Conservation (phyloP, 2,797 vertebrate genomes). For the Sciurus carolinensis region DNA sequence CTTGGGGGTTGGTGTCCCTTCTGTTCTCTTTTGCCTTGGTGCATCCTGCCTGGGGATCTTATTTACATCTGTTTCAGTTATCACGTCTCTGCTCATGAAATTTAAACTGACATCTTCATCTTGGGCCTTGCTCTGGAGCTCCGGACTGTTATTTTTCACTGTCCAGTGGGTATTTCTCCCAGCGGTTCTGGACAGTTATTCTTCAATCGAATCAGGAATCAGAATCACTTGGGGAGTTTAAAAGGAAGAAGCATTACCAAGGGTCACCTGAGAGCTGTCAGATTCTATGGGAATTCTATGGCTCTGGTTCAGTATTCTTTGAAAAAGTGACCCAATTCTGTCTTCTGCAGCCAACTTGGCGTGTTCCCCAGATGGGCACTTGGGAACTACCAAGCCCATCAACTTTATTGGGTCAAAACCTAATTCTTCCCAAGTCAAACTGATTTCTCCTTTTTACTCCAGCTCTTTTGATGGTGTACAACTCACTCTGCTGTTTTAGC, state of each 20-base stretch:
- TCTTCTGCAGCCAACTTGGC: not conserved
- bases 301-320: not conserved
- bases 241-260: not conserved
- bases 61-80: conserved; percentile 4
- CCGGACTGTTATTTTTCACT: conserved; percentile 43
- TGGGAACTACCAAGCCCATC: not conserved
- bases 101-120: not conserved
- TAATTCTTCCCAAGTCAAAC: not conserved
- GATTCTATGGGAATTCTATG: not conserved
- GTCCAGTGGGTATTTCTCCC: not conserved
- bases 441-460: not conserved
- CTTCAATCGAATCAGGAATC: not conserved
- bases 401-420: not conserved
- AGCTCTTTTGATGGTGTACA: not conserved
- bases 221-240: not conserved
- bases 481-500: not conserved
- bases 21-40: not conserved
- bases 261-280: not conserved
- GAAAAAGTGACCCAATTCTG: not conserved
- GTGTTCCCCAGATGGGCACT: not conserved
- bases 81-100: conserved; percentile 26
- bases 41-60: not conserved
- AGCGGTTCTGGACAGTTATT: not conserved
- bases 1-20: not conserved
- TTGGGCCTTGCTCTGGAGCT: not conserved